Base-by-base conservation (phyloP, 1,140 invertebrate species). In the Rhopalosiphum padi region DNA sequence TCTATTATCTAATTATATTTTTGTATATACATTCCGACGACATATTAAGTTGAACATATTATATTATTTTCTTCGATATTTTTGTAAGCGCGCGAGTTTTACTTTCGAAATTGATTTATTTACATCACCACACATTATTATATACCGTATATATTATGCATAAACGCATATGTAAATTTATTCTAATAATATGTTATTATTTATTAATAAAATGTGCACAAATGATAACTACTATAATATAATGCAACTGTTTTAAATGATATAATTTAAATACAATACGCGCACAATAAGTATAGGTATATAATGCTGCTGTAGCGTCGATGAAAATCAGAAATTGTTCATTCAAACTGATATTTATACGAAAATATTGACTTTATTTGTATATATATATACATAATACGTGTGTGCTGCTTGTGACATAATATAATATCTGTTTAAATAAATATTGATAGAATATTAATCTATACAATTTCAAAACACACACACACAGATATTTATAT, bases 251-350 rank as follows among this genome's bases (percentile, higher is more conserved):
- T 53, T 89, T 89, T 89, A 87, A 87, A 87, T 21, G n/a, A 53
- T 53, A 88, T 53, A 18, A 88, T 88, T 88, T 88, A 90, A 90
- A 90, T 90, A 90, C 89, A 90, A 90, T 90, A 43, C 53, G 41
- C 7, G 23, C 53, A 90, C 43, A 35, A 51, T 88, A 86, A 46
- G 25, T 86, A 46, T 46, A 46, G 15, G 11, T 86, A n/a, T 30
- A 46, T 25, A 43, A 53, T 89, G 23, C 37, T 22, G 30, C 53
- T 41, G 30, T 1, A 51, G 51, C 35, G 48, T 89, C 48, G 88
- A 89, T 55, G 88, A 89, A 22, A 25, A 53, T 89, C 88, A 11
- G 51, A 89, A 53, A 88, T 53, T 23, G n/a, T 51, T 53, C 46
- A 35, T 88, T 51, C 46, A 88, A 88, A 53, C 48, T 4, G 87